Evolutionary conservation across 2,888 invertebrate genomes (phyloP), one percentile per base, ranked within the genome.

Genomic region (Iselma pallidipennis): DNA sequence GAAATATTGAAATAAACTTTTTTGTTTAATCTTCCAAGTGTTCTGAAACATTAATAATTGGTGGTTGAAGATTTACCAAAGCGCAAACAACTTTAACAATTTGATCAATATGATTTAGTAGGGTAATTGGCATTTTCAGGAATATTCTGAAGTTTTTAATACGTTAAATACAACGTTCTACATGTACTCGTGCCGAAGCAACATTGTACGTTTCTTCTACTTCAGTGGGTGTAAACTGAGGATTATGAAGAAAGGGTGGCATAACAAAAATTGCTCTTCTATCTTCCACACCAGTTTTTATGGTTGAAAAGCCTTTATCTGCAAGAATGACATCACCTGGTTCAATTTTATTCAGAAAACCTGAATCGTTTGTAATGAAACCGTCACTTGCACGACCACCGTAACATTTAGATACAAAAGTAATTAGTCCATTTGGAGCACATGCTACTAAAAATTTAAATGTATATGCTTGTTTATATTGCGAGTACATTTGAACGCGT

Each of bases 321-420:
- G 68, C 62, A 37, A 68, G 31, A 33, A 65, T 55, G 50, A 57
- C 53, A 58, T 67, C 67, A 21, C 59, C 64, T 12, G 66, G 59
- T 56, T 71, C 69, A 2, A 73, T 19, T 23, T 72, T 58, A 6
- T 70, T 56, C 7, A 72, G n/a, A 63, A 75, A 71, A 7, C 69
- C 69, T 16, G 60, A 62, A 58, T 69, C 68, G 54, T 70, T 70
- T 3, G 55, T 56, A 29, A 74, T 72, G 42, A 57, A 72, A 49
- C 65, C 53, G 55, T 74, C 70, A 6, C 26, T 26, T 26, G 26
- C 26, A 26, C 54, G 12, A 16, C 54, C 54, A 26, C 54, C 54
- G n/a, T 54, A 54, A 37, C 54, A 23, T 21, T 54, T 54, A 5
- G 54, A 54, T 21, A 54, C n/a, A 54, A 21, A 54, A 12, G n/a